Evolutionary conservation across 2,113 vertebrate species (phyloP).

Genomic region (Laticauda laticaudata): DNA sequence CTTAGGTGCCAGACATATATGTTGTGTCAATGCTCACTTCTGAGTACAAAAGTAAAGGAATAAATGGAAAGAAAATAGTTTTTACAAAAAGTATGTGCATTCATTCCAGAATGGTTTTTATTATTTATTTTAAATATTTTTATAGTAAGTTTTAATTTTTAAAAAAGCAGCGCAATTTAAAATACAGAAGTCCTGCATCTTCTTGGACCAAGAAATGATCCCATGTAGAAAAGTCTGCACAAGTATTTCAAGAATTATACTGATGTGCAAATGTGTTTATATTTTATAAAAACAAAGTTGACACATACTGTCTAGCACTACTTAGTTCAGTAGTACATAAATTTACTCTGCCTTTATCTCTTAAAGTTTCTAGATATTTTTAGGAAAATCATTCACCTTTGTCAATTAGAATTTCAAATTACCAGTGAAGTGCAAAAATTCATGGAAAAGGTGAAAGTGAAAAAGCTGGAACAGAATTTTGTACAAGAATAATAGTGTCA

Average conservation of each 20-base stretch:
- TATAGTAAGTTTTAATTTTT: neutral
- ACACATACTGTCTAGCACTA: neutral
- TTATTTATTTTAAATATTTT: neutral
- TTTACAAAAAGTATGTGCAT: neutral
- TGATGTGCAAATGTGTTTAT: neutral
- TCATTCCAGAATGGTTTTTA: neutral
- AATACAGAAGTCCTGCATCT: neutral
- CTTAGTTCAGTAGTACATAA: neutral
- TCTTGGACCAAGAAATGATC: neutral
- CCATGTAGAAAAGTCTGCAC: neutral
- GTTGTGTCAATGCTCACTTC: neutral
- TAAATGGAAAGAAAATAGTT: neutral
- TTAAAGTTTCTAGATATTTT: constrained; percentile 37
- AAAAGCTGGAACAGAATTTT: constrained; percentile 13
- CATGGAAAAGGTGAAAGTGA: constrained; percentile 29
- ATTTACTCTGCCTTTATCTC: neutral
- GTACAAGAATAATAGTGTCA: neutral
- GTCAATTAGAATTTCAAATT: constrained; percentile 54
- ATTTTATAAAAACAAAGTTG: neutral
- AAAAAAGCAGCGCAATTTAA: neutral
- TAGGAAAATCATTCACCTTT: constrained; percentile 43
- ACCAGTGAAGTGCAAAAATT: constrained; percentile 36
- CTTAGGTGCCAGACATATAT: neutral
- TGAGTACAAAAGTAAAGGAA: neutral
- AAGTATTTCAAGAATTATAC: constrained; percentile 2